Percentiles rank a stretch among this genome's conserved stretches.
Conservation (phyloP, 2,797 vertebrate genomes). For the Mormyrus hasselquistii region DNA sequence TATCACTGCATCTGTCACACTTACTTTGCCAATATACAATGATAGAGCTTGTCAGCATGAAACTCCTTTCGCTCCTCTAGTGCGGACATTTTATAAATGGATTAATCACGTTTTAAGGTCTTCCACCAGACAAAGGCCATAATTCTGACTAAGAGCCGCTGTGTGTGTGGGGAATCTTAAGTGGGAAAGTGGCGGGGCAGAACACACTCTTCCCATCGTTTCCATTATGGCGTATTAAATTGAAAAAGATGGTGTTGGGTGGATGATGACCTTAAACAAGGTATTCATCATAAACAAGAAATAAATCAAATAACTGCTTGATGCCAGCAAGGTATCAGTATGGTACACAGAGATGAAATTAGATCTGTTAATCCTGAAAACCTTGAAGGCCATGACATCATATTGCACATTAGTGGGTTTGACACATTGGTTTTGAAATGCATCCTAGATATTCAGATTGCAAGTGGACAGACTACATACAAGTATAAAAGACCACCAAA, state of each 20-base stretch:
- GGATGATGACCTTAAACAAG: background rate
- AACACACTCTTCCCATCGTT: background rate
- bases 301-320: background rate
- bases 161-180: conserved; percentile 15
- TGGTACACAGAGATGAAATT: background rate
- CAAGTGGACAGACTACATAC: background rate
- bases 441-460: background rate
- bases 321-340: background rate
- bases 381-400: background rate
- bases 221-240: background rate
- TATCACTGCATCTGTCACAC: conserved; percentile 2
- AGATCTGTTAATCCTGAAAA: background rate
- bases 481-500: background rate
- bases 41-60: background rate
- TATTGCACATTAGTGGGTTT: background rate
- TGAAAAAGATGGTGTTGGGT: background rate
- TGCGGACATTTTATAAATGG: conserved; percentile 10
- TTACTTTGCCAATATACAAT: background rate
- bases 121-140: conserved; percentile 16
- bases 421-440: background rate
- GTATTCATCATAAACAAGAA: conserved; percentile 5
- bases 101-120: conserved; percentile 18
- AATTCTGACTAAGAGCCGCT: conserved; percentile 10
- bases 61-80: conserved; percentile 9
- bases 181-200: background rate